These are phyloP conservation scores for Acrobasis repandana DNA, from an alignment of 2,888 invertebrate genomes.

Conservation along the genomic window DNA sequence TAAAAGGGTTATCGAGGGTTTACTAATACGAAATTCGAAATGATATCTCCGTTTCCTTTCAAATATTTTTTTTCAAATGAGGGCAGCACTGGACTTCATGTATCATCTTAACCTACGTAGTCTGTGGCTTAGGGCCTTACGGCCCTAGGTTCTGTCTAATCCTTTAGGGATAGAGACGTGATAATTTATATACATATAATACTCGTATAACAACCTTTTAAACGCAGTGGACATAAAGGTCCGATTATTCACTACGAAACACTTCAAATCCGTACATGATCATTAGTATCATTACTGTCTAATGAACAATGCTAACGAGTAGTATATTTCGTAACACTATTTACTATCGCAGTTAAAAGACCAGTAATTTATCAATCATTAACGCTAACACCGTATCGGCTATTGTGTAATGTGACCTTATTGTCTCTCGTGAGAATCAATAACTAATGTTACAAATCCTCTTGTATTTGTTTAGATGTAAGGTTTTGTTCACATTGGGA, in stretches of 20 bases:
- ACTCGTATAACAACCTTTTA: no score
- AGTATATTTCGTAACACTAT: constrained; percentile 29
- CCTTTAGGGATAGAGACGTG: no score
- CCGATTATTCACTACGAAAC: neutral
- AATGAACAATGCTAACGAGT: constrained; percentile 7
- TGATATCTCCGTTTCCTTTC: no score
- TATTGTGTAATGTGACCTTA: constrained; percentile 37
- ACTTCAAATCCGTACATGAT: constrained; percentile 1
- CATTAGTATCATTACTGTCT: constrained; percentile 11
- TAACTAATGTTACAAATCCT: constrained; percentile 24
- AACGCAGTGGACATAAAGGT: neutral
- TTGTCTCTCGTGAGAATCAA: constrained; percentile 55
- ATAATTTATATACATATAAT: no score
- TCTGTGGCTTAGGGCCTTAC: no score
- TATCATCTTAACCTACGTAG: no score
- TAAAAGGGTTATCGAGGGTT: no score
- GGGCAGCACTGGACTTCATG: no score
- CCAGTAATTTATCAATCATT: constrained; percentile 57
- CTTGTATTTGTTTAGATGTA: constrained; percentile 8
- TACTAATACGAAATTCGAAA: no score
- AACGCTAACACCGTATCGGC: constrained; percentile 32
- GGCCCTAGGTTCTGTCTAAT: no score
- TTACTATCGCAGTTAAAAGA: constrained; percentile 44
- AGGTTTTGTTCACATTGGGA: neutral
- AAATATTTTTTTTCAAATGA: no score